phyloP scores from a whole-genome alignment of 2,888 invertebrate genomes.

The Acleris literana region DNA sequence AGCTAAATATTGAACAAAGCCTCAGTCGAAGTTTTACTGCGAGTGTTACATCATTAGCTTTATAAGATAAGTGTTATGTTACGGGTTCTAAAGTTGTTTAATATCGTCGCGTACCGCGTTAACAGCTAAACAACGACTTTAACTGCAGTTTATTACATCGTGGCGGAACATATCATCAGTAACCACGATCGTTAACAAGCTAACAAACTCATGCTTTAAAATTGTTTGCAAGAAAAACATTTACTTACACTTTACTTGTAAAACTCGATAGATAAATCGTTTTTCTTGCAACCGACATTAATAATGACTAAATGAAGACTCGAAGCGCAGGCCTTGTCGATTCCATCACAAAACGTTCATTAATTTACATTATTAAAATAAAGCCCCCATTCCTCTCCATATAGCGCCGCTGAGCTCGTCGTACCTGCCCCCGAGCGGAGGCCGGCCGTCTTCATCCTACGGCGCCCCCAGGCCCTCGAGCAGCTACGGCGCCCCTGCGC shows the following conservation, averaged over 20 bases:
- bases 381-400: constrained; percentile 51
- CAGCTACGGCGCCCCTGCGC: constrained; percentile 61
- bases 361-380: constrained; percentile 36
- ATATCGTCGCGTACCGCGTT: too few relatives aligned
- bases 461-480: constrained; percentile 59
- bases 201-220: background rate
- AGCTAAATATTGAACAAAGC: too few relatives aligned
- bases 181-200: too few relatives aligned
- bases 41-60: too few relatives aligned
- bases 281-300: background rate
- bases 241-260: too few relatives aligned
- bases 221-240: background rate
- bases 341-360: constrained; percentile 5
- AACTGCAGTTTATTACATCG: too few relatives aligned
- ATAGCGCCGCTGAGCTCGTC: constrained; percentile 83
- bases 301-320: background rate
- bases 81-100: too few relatives aligned
- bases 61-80: too few relatives aligned
- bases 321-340: constrained; percentile 26
- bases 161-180: too few relatives aligned
- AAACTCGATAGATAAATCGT: too few relatives aligned
- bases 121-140: too few relatives aligned
- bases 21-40: too few relatives aligned
- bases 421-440: constrained; percentile 83
- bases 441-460: constrained; percentile 68